A percentile compares a stretch with the other conserved stretches of the same genome.
Conservation (phyloP, 2,797 vertebrate genomes). For the Ciconia nigra region DNA sequence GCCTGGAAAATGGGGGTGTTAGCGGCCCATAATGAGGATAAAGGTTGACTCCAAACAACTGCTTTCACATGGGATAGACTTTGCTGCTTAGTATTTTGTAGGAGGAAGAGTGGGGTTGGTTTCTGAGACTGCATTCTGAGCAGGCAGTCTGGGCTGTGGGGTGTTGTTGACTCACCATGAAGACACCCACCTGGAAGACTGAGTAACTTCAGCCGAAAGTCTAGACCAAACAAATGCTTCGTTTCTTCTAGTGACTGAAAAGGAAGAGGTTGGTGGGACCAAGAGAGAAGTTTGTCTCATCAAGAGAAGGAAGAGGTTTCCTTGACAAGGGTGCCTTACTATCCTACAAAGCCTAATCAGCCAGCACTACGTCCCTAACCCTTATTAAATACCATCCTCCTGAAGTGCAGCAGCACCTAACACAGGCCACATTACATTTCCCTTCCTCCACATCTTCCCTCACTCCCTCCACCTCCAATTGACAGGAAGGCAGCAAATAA, state of each 20-base stretch:
- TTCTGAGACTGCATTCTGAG: neutral
- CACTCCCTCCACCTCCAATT: neutral
- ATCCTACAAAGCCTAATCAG: neutral
- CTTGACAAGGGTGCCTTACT: neutral
- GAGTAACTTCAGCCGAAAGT: neutral
- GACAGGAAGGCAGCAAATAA: neutral
- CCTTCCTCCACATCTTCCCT: neutral
- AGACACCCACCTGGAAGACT: constrained; percentile 32
- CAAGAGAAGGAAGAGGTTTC: neutral
- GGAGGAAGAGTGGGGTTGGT: neutral
- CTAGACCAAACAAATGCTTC: constrained; percentile 28
- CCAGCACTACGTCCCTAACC: neutral
- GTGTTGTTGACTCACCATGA: constrained; percentile 30
- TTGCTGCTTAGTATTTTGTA: neutral
- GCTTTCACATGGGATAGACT: neutral
- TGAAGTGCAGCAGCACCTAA: neutral
- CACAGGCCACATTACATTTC: neutral
- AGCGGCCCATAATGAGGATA: neutral
- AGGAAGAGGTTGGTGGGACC: neutral
- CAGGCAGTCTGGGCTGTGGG: constrained; percentile 1
- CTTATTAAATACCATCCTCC: neutral
- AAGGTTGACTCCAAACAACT: neutral
- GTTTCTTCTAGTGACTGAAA: neutral
- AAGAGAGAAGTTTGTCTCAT: neutral
- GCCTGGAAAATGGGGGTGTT: neutral